These are phyloP conservation scores for Lagopus leucura DNA, from an alignment of 2,113 vertebrate species.

Conservation along the genomic window DNA sequence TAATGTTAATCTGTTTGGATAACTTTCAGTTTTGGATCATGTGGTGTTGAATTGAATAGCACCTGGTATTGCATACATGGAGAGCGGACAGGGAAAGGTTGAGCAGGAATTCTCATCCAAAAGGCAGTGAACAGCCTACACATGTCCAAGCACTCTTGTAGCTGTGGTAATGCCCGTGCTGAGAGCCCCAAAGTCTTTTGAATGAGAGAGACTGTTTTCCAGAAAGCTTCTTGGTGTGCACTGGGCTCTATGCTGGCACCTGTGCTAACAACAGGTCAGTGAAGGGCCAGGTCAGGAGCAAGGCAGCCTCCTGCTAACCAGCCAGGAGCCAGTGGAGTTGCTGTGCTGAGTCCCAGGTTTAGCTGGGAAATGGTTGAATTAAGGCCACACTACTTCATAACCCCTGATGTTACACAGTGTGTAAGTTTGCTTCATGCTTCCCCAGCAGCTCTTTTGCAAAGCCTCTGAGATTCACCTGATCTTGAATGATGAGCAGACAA, in stretches of 20 bases:
- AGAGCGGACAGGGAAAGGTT: background rate
- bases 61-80: background rate
- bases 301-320: background rate
- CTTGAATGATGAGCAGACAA: background rate
- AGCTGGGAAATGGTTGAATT: background rate
- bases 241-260: background rate
- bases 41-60: background rate
- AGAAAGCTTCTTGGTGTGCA: background rate
- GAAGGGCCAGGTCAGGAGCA: background rate
- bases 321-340: background rate
- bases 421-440: background rate
- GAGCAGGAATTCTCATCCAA: background rate
- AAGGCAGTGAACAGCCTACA: background rate
- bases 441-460: background rate
- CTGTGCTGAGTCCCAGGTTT: background rate
- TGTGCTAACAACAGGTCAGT: background rate
- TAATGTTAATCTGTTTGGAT: background rate
- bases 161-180: background rate
- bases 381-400: background rate
- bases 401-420: no score
- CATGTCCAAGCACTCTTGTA: background rate
- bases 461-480: background rate
- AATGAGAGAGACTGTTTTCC: background rate
- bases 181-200: background rate
- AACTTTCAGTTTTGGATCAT: background rate